Evolutionary conservation across 2,888 invertebrate genomes (phyloP).

Genomic region (Dyspetes luteomarginatus): DNA sequence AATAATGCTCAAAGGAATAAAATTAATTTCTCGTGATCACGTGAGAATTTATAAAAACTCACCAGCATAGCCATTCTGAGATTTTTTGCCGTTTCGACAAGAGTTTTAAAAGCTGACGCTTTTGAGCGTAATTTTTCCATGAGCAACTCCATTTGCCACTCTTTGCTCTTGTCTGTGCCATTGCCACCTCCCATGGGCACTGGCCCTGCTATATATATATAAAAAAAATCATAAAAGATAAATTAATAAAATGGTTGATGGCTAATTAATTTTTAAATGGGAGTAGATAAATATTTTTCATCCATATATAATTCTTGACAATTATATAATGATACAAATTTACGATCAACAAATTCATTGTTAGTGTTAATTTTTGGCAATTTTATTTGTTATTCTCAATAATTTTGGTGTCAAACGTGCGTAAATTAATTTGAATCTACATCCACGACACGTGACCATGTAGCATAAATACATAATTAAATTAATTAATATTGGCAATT

Average conservation of each 20-base stretch:
- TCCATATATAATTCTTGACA: no score
- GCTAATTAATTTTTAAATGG: no score
- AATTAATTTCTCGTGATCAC: neutral
- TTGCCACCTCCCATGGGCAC: constrained; percentile 71
- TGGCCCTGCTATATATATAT: constrained; percentile 75
- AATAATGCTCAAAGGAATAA: neutral
- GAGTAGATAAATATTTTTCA: no score
- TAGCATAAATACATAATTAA: no score
- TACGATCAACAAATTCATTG: no score
- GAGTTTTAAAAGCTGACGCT: constrained; percentile 91
- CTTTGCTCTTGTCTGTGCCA: constrained; percentile 86
- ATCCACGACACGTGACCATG: no score
- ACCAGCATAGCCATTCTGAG: constrained; percentile 94
- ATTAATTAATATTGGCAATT: no score
- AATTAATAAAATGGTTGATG: neutral
- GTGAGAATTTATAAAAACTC: constrained; percentile 77
- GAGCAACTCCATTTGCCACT: constrained; percentile 93
- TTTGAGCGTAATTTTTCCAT: constrained; percentile 97
- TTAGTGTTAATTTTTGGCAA: no score
- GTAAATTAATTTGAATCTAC: no score
- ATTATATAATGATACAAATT: no score
- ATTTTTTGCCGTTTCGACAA: constrained; percentile 94
- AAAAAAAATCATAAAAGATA: neutral
- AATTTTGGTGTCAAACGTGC: no score
- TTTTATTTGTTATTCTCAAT: no score